Evolutionary conservation across 1,140 invertebrate species (phyloP).

Genomic region (Drosophila elegans): DNA sequence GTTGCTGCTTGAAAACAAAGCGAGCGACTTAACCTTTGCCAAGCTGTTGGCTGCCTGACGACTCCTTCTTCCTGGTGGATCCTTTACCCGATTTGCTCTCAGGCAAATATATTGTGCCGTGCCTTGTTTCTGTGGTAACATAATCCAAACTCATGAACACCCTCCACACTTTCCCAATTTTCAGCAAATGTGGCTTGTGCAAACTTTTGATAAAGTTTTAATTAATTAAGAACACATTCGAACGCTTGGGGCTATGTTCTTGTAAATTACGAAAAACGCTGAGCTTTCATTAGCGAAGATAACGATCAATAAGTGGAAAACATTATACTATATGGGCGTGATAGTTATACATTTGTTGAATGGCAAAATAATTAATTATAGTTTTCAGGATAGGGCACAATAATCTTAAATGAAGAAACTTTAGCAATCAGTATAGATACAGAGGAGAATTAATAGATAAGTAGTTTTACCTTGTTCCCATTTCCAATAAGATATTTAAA

Average conservation of each 20-base stretch:
- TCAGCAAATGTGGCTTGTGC: slow-evolving; percentile 13
- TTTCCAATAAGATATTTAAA: too few species aligned
- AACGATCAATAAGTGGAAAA: slow-evolving; percentile 1
- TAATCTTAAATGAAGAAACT: background rate
- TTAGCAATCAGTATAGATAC: background rate
- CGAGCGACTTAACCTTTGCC: slow-evolving; percentile 66
- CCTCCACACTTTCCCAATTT: slow-evolving; percentile 5
- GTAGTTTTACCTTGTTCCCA: too few species aligned
- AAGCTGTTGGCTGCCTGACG: slow-evolving; percentile 61
- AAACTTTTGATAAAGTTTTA: slow-evolving; percentile 63
- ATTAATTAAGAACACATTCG: slow-evolving; percentile 59
- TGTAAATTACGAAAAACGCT: background rate
- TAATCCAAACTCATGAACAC: slow-evolving; percentile 26
- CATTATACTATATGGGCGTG: background rate
- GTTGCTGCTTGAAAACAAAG: slow-evolving; percentile 48
- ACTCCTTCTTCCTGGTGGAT: slow-evolving; percentile 9
- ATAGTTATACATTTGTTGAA: background rate
- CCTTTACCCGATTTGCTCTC: background rate
- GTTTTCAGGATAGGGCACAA: background rate
- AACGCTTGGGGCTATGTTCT: background rate
- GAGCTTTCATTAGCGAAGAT: background rate
- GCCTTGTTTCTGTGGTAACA: slow-evolving; percentile 52
- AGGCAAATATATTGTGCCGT: slow-evolving; percentile 44
- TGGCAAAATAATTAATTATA: background rate
- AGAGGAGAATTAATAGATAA: background rate